Conservation (phyloP, 2,797 vertebrate genomes). For the Syngnathus rostellatus region DNA sequence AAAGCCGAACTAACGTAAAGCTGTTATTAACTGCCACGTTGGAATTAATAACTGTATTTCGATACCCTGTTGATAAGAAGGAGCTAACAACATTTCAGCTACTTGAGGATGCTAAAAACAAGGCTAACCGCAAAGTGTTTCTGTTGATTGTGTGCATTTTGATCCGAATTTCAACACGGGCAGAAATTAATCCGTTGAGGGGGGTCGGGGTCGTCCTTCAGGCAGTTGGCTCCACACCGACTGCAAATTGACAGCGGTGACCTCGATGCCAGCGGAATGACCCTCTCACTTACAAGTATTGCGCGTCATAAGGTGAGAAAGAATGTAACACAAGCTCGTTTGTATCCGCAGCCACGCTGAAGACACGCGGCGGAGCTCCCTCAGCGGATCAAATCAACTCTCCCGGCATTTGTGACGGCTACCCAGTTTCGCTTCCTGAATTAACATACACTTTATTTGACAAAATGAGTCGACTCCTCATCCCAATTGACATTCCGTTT, state of each 20-base stretch:
- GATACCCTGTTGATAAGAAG: background rate
- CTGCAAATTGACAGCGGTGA: background rate
- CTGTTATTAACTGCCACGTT: background rate
- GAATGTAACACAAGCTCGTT: slow-evolving; percentile 17
- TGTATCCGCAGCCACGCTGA: slow-evolving; percentile 9
- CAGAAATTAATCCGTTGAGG: background rate
- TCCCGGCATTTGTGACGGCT: slow-evolving; percentile 39
- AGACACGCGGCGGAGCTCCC: slow-evolving; percentile 21
- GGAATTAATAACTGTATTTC: no score
- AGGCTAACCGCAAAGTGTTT: background rate
- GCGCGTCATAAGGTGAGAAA: slow-evolving; percentile 1
- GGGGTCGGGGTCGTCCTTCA: background rate
- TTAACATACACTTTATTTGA: slow-evolving; percentile 28
- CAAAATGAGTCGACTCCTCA: background rate
- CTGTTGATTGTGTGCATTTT: background rate
- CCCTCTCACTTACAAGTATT: background rate
- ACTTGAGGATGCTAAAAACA: background rate
- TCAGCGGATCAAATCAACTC: slow-evolving; percentile 28
- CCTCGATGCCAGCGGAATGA: background rate
- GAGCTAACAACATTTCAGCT: background rate
- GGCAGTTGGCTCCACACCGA: background rate
- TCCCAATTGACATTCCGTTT: background rate
- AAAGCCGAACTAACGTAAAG: background rate
- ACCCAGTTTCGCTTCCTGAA: slow-evolving; percentile 30
- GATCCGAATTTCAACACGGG: background rate